These are phyloP conservation scores for Connochaetes taurinus DNA, from an alignment of 2,113 vertebrate species.

Conservation along the genomic window DNA sequence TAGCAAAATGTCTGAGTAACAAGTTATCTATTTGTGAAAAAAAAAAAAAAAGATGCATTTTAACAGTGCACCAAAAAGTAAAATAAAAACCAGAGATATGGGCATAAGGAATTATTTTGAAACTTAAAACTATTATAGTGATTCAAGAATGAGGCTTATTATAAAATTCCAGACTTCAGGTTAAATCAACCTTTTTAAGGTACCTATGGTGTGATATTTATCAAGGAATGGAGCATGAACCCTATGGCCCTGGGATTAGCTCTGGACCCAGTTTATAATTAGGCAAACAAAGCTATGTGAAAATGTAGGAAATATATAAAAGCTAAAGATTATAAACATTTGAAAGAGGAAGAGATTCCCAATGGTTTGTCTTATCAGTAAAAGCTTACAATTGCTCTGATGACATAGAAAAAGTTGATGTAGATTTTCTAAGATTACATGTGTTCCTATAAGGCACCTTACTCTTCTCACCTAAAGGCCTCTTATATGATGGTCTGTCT, in stretches of 20 bases:
- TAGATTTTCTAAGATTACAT: neutral
- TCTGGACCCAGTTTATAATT: neutral
- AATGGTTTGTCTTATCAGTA: neutral
- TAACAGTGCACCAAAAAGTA: neutral
- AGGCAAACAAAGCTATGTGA: neutral
- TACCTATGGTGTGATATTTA: neutral
- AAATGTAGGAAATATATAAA: neutral
- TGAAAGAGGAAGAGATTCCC: neutral
- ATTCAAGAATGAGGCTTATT: neutral
- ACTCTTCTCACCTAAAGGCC: neutral
- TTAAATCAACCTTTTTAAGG: neutral
- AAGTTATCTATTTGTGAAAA: neutral
- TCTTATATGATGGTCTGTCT: too few species aligned
- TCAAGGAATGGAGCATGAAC: neutral
- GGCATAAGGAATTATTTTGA: neutral
- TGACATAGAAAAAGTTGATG: neutral
- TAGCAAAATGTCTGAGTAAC: constrained; percentile 31
- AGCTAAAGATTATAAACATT: neutral
- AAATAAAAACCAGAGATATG: neutral
- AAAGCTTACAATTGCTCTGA: neutral
- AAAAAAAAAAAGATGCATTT: neutral
- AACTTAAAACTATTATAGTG: neutral
- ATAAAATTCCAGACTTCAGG: neutral
- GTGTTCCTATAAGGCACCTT: neutral
- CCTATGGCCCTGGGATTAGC: neutral